Percentiles rank a stretch among this genome's conserved stretches.
phyloP scores from a whole-genome alignment of 2,888 invertebrate species.

The Limnephilus marmoratus region DNA sequence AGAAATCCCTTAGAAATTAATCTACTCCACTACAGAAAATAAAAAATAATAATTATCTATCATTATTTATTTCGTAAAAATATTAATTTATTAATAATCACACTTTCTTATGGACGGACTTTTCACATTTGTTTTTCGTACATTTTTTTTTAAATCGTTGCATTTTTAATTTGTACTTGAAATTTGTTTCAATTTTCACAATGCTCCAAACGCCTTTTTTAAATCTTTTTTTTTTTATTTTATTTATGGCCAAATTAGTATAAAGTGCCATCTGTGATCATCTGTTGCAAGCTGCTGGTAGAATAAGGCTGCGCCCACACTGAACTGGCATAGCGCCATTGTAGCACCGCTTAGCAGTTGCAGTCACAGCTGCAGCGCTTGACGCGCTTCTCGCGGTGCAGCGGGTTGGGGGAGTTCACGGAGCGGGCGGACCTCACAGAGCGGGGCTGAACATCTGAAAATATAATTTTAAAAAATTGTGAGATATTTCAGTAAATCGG shows the following conservation, averaged over 20 bases:
- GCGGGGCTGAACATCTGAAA: constrained; percentile 89
- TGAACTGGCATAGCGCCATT: background rate
- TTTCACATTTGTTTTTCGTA: background rate
- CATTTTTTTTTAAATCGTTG: background rate
- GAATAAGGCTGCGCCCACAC: background rate
- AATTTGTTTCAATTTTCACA: constrained; percentile 29
- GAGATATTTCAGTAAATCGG: background rate
- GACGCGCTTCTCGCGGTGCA: constrained; percentile 80
- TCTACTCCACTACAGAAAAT: constrained; percentile 30
- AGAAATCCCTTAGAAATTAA: constrained; percentile 46
- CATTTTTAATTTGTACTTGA: constrained; percentile 17
- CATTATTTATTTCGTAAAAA: constrained; percentile 36
- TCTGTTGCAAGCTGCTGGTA: background rate
- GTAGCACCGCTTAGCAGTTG: constrained; percentile 71
- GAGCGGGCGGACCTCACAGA: constrained; percentile 80
- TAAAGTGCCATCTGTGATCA: constrained; percentile 11
- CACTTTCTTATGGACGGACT: constrained; percentile 40
- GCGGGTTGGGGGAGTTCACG: constrained; percentile 75
- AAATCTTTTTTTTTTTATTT: background rate
- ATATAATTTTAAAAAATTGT: constrained; percentile 60
- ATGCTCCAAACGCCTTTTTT: background rate
- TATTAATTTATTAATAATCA: constrained; percentile 51
- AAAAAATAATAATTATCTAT: constrained; percentile 23
- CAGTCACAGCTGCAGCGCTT: constrained; percentile 88
- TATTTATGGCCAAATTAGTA: constrained; percentile 21